Conservation (phyloP, 2,888 invertebrate species). For the Drosophila helvetica region DNA sequence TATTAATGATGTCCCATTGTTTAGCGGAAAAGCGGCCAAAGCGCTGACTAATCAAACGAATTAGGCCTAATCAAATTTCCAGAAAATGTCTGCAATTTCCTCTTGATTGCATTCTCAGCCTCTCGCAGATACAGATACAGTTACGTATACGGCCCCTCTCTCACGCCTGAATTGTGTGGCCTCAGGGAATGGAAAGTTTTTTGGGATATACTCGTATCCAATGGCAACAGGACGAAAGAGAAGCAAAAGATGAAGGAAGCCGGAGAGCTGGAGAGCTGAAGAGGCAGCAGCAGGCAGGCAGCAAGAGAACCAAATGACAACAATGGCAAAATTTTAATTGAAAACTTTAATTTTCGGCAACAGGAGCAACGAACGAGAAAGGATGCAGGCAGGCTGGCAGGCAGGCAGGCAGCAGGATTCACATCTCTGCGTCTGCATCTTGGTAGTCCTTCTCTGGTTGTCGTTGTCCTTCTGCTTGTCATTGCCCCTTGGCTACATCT, state of each 20-base stretch:
- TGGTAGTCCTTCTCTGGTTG: conserved; percentile 32
- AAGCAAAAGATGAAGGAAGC: conserved; percentile 29
- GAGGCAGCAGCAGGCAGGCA: not conserved
- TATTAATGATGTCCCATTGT: conserved; percentile 72
- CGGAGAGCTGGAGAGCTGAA: no score
- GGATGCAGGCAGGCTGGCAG: conserved; percentile 1
- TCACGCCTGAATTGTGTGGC: conserved; percentile 21
- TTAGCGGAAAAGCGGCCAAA: not conserved
- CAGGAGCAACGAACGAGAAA: conserved; percentile 39
- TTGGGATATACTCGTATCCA: conserved; percentile 22
- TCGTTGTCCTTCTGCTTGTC: conserved; percentile 46
- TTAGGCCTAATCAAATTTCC: conserved; percentile 13
- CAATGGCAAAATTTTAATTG: conserved; percentile 74
- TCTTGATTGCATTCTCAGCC: conserved; percentile 14
- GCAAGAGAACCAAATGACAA: conserved; percentile 53
- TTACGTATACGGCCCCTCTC: conserved; percentile 11
- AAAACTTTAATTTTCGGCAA: conserved; percentile 78
- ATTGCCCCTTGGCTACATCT: conserved; percentile 70
- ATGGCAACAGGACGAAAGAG: conserved; percentile 30
- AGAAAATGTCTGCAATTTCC: conserved; percentile 10
- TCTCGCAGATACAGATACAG: not conserved
- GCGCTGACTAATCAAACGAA: conserved; percentile 43
- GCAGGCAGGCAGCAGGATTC: not conserved
- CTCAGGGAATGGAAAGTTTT: conserved; percentile 3
- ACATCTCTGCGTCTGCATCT: conserved; percentile 41